Evolutionary conservation across 2,888 invertebrate species (phyloP).

Genomic region (Euplexia lucipara): DNA sequence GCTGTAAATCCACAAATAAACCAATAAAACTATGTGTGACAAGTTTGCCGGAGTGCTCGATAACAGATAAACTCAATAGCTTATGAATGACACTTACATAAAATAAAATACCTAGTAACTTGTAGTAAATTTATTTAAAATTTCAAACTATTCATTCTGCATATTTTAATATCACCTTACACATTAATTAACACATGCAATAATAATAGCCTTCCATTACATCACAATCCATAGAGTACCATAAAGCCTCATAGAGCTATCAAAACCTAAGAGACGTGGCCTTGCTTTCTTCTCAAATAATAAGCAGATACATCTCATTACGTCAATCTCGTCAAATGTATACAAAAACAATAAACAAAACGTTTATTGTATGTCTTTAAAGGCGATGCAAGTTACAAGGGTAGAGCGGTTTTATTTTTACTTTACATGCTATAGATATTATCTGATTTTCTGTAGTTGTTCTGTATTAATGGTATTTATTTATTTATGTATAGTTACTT

Average conservation of each 20-base stretch:
- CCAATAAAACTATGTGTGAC: no score
- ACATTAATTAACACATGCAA: slow-evolving; percentile 16
- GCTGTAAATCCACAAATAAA: no score
- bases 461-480: no score
- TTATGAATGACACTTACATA: no score
- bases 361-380: slow-evolving; percentile 66
- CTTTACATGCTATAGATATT: no score
- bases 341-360: slow-evolving; percentile 76
- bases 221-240: slow-evolving; percentile 19
- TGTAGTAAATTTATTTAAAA: not conserved
- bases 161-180: not conserved
- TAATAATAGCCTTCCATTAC: slow-evolving; percentile 8
- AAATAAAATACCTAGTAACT: no score
- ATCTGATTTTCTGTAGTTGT: no score
- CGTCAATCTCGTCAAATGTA: slow-evolving; percentile 62
- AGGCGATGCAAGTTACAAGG: slow-evolving; percentile 17
- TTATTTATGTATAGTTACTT: no score
- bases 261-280: slow-evolving; percentile 31
- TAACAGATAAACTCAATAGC: no score
- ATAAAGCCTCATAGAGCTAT: slow-evolving; percentile 35
- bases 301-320: slow-evolving; percentile 52
- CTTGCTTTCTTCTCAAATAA: slow-evolving; percentile 64
- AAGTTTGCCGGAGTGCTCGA: no score
- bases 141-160: not conserved
- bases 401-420: slow-evolving; percentile 1